These are phyloP conservation scores for Nothura maculosa DNA, from an alignment of 2,797 vertebrate genomes.

Conservation along the genomic window DNA sequence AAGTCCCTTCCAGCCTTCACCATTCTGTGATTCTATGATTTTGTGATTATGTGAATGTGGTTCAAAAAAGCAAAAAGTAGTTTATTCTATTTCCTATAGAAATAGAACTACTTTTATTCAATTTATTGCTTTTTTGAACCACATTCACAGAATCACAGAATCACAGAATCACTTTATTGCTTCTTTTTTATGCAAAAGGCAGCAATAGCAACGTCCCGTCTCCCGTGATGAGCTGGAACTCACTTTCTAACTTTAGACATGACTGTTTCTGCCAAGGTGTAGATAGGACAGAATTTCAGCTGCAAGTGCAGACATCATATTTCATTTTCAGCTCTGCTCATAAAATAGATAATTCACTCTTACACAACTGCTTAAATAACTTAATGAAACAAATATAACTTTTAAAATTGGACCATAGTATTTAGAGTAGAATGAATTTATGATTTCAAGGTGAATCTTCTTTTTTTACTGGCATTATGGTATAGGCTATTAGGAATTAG, in stretches of 20 bases:
- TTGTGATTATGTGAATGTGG: neutral
- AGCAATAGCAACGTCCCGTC: neutral
- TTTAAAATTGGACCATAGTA: neutral
- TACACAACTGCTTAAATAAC: neutral
- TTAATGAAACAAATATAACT: neutral
- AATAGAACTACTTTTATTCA: too few species aligned
- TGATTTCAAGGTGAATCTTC: neutral
- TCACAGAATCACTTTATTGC: neutral
- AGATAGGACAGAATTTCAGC: neutral
- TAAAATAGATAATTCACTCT: neutral
- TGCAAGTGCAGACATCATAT: neutral
- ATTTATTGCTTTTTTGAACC: too few species aligned
- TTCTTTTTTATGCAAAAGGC: neutral
- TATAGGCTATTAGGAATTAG: neutral
- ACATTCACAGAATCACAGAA: too few species aligned
- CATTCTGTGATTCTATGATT: too few species aligned
- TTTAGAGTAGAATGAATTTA: neutral
- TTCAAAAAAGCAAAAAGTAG: neutral
- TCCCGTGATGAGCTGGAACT: neutral
- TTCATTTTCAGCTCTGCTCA: neutral
- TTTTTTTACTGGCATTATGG: neutral
- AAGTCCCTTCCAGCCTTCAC: too few species aligned
- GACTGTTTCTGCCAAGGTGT: neutral
- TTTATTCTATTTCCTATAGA: too few species aligned
- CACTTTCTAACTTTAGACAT: neutral